phyloP scores from a whole-genome alignment of 2,797 vertebrate species.

The Eulemur albifrons region DNA sequence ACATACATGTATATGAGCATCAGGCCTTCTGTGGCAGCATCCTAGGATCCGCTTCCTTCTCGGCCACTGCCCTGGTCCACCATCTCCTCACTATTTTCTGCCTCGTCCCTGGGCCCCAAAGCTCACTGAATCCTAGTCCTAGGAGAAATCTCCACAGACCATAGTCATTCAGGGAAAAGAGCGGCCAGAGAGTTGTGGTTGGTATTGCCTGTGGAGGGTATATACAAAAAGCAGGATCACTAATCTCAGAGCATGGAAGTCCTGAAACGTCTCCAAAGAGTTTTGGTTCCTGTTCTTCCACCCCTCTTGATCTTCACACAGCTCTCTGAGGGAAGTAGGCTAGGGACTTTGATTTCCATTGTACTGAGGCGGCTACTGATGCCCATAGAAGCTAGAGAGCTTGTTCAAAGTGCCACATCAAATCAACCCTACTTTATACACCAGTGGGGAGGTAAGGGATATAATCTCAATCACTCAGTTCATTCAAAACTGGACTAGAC shows the following conservation, averaged over 20 bases:
- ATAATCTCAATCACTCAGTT: conserved; percentile 16
- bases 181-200: not conserved
- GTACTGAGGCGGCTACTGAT: conserved; percentile 14
- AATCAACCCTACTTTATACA: not conserved
- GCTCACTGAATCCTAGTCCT: not conserved
- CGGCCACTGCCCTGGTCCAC: not conserved
- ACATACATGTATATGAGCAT: not conserved
- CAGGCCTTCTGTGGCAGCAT: not conserved
- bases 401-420: conserved; percentile 27
- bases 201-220: not conserved
- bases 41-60: conserved; percentile 9
- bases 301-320: conserved; percentile 22
- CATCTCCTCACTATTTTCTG: not conserved
- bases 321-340: not conserved
- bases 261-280: conserved; percentile 22
- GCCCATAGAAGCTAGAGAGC: conserved; percentile 23
- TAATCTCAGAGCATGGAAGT: conserved; percentile 35
- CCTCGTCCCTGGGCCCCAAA: not conserved
- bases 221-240: conserved; percentile 21
- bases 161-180: not conserved
- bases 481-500: conserved; percentile 31
- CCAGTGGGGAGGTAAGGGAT: not conserved
- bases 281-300: not conserved
- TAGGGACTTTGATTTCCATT: conserved; percentile 43
- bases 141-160: not conserved